These are phyloP conservation scores for Bradypodion pumilum DNA, from an alignment of 2,797 vertebrate species.

Conservation along the genomic window DNA sequence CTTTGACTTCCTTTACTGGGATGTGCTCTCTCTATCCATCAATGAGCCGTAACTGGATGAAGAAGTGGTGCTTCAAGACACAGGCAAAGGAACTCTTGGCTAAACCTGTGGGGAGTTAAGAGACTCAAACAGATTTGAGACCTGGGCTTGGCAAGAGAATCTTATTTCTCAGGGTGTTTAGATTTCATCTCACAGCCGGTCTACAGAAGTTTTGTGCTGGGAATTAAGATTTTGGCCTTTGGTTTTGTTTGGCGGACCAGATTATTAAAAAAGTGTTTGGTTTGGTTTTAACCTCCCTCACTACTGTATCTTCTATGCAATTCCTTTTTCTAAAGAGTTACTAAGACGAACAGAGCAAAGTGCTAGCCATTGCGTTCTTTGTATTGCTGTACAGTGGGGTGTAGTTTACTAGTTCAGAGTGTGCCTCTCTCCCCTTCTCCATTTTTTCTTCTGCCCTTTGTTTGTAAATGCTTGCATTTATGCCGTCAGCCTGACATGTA, in stretches of 20 bases:
- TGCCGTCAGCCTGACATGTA: constrained; percentile 90
- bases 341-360: constrained; percentile 72
- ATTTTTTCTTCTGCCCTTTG: constrained; percentile 78
- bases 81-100: background rate
- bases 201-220: constrained; percentile 41
- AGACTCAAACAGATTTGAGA: background rate
- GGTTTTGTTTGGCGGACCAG: constrained; percentile 62
- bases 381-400: constrained; percentile 84
- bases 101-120: constrained; percentile 8
- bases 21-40: constrained; percentile 19
- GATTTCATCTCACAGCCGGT: constrained; percentile 42
- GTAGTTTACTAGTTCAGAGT: constrained; percentile 79
- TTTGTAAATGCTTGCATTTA: constrained; percentile 92
- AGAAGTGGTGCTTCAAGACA: constrained; percentile 9
- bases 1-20: constrained; percentile 20
- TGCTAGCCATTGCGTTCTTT: constrained; percentile 79
- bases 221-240: constrained; percentile 36
- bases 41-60: background rate
- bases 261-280: constrained; percentile 56
- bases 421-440: constrained; percentile 73
- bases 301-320: constrained; percentile 96
- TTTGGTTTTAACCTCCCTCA: constrained; percentile 74
- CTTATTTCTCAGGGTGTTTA: background rate
- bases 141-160: background rate
- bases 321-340: constrained; percentile 82